Base-by-base conservation (phyloP, 1,140 invertebrate genomes). In the Diploscapter pachys region DNA sequence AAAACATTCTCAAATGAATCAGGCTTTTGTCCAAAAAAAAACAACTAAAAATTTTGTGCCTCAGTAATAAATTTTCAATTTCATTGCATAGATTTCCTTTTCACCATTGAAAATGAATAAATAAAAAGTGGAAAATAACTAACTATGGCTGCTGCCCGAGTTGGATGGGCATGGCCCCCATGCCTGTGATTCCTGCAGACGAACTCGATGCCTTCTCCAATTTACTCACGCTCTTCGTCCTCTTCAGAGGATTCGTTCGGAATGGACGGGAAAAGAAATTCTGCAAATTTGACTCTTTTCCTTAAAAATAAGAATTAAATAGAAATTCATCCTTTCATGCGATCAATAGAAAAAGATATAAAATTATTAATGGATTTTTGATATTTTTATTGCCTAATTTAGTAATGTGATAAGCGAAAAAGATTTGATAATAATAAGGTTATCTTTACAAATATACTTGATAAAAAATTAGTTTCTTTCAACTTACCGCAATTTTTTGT, bases 191-290 rank as follows among this genome's bases (percentile, higher is more conserved):
- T 48, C 9, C 51, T 66, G 54, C 49, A 13, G 49, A n/a, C 63
- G 56, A 73, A 63, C 72, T 81, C 74, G 67, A 75, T 64, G 71
- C 66, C 8, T 76, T 81, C 61, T 83, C 81, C 69, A 83, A 74
- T 71, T 83, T 83, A 50, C 80, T 82, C 52, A 83, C 81, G 72
- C 83, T 84, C 65, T 84, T 84, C 2, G 83, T 85, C n/a, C 83
- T 53, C 74, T 84, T 84, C 52, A 84, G 64, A 11, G 82, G 81
- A 73, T 85, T 85, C 49, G 78, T 66, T 5, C 81, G 81, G 70
- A 83, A 82, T 5, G 81, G 81, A 57, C 73, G 65, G 3, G 82
- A 73, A 6, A 84, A 69, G 65, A 84, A 84, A 68, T 84, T 82
- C 83, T 83, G 73, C 72, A 83, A 72, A 50, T 71, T 74, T 79